Base-by-base conservation (phyloP, 2,888 invertebrate species). In the Spilarctia lutea region DNA sequence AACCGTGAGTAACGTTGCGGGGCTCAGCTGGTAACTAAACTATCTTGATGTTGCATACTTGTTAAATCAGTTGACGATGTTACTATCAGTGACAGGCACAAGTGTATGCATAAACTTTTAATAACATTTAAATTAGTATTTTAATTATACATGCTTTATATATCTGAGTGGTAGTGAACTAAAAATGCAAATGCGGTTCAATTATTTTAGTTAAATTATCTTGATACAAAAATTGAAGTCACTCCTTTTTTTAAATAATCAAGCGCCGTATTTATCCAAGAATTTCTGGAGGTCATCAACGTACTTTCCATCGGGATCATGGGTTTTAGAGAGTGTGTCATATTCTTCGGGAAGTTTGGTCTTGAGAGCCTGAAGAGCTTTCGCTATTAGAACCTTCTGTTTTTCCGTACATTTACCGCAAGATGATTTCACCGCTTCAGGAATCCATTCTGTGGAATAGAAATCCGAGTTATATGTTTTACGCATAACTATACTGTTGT, bases 331-430 rank as follows among this genome's bases (percentile, higher is more conserved):
- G 16, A 75, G 66, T 20, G 20, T 4, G 0, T 8, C 30, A 35
- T 69, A 75, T 56, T 75, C 72, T 1, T 52, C 69, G 13, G 72
- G 52, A 3, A 72, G 30, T 94, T 67, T 97, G 94, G 75, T 96
- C 96, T 74, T 97, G 91, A 76, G 65, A 10, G 93, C 96, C 68
- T 96, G 96, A 68, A 97, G 96, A 27, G 97, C 96, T 87, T 96
- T 97, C 78, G 90, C 90, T 8, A 89, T 80, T 7, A 96, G 94
- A 52, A 89, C 87, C 85, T 96, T 96, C 88, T 97, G 72, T 80
- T 96, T 96, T 7, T 96, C 96, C 24, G 96, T 96, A 87, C 97
- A 97, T 90, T 97, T 97, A 65, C 86, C 91, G 87, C 97, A 97
- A 6, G 66, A 66, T 6, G 74, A 95, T 92, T 18, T 87, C 73